Evolutionary conservation across 2,113 vertebrate genomes (phyloP).

Genomic region (Psophia crepitans): DNA sequence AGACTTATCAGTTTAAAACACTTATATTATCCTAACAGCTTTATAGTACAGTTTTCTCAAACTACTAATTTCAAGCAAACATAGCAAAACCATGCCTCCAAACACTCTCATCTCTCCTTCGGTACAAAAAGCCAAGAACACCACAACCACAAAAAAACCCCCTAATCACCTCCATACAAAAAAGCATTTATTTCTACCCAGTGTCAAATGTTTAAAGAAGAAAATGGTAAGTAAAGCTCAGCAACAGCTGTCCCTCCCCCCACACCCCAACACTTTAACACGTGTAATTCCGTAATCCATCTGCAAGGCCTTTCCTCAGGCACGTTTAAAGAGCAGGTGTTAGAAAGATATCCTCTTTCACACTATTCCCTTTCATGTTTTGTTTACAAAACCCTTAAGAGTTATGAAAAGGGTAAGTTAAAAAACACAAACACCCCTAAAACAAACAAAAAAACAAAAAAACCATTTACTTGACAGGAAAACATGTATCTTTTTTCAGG

Average conservation of each 20-base stretch:
- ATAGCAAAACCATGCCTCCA: not conserved
- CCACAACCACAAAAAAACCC: not conserved
- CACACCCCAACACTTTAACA: not conserved
- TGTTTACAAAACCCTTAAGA: not conserved
- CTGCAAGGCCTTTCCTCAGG: not conserved
- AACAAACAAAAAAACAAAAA: not conserved
- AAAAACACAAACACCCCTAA: not conserved
- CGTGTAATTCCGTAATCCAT: not conserved
- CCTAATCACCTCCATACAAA: not conserved
- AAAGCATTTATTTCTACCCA: not conserved
- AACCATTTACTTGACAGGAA: not conserved
- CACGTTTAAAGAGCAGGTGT: not conserved
- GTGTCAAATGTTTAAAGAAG: not conserved
- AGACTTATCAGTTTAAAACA: not conserved
- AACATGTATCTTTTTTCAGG: rapidly evolving
- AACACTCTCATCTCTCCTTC: not conserved
- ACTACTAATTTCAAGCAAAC: not conserved
- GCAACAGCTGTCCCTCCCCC: not conserved
- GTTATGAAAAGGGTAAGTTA: not conserved
- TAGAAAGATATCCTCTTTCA: not conserved
- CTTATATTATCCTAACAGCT: not conserved
- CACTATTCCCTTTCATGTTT: not conserved
- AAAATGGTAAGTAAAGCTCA: not conserved
- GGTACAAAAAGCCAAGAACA: not conserved
- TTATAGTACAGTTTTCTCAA: not conserved